phyloP scores from a whole-genome alignment of 2,113 vertebrate genomes.

The Bubalus kerabau region DNA sequence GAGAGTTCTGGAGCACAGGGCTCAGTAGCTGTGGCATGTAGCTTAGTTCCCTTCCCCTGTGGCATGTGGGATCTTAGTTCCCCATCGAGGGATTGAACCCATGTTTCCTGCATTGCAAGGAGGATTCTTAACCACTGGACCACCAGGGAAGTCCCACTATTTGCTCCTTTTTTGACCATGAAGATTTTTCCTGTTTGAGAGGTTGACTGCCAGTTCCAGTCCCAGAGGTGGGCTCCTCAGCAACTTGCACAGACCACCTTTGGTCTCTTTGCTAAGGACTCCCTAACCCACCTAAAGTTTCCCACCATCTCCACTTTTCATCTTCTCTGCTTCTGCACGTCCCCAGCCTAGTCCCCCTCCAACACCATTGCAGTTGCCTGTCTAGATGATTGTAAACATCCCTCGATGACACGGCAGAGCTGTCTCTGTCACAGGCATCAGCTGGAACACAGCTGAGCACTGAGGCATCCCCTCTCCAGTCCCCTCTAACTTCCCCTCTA shows the following conservation, averaged over 20 bases:
- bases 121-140: neutral
- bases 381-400: neutral
- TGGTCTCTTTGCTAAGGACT: neutral
- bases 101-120: neutral
- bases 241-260: neutral
- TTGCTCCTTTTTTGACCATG: neutral
- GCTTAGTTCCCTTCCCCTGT: neutral
- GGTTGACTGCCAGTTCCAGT: neutral
- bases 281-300: neutral
- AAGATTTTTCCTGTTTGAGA: neutral
- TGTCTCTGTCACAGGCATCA: neutral
- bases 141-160: neutral
- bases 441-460: neutral
- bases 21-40: neutral
- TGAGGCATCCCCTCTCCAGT: neutral
- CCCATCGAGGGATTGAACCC: neutral
- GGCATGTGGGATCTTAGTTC: neutral
- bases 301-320: neutral
- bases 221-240: neutral
- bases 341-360: neutral
- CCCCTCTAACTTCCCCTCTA: slow-evolving; percentile 12
- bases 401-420: neutral
- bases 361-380: neutral
- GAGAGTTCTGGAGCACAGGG: neutral
- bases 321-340: neutral